Evolutionary conservation across 2,888 invertebrate species (phyloP), one percentile per base, ranked within the genome.

Genomic region (Drosophila nr. medialis): DNA sequence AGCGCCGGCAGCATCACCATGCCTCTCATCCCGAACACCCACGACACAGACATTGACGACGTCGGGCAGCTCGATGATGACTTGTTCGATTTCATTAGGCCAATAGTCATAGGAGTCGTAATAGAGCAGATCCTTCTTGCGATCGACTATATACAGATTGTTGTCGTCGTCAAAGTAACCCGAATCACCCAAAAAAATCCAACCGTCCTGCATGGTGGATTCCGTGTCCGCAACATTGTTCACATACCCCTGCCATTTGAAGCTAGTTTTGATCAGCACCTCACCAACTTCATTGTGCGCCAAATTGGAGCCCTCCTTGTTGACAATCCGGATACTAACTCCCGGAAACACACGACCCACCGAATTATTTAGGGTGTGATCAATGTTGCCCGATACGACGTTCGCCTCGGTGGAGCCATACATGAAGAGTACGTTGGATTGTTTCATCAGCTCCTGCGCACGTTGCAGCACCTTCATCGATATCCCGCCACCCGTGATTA

Each of bases 131-230:
- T 93, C 92, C 75, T 92, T 93, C 54, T 88, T 91, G 18, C 92
- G 86, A 62, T 87, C 92, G 8, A 84, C 82, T 2, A 92, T 50
- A 67, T 76, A 86, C 3, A 92, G 64, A 66, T 75, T 81, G 18
- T 91, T 89, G 4, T 90, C 84, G 2, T 83, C 73, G 50, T 93
- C 91, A 61, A 93, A 90, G 59, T 88, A 89, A 15, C 92, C 93
- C 38, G 92, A 50, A 66, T 93, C 93, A 8, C 93, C 93, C 0
- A 91, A 80, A n/a, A 85, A 83, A 4, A 91, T 73, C 92, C 91
- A 93, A 15, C 91, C 90, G 24, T 92, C 84, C 8, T 83, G 64
- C 0, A 81, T 0, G 0, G 87, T 87, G 15, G 54, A 18, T 0
- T 50, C 63, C 1, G 83, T 83, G 15, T 82, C 91, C 29, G 30